A percentile compares a stretch with the other conserved stretches of the same genome.
These are phyloP conservation scores for Siniperca obscura DNA, from an alignment of 2,797 vertebrate species.

Conservation along the genomic window DNA sequence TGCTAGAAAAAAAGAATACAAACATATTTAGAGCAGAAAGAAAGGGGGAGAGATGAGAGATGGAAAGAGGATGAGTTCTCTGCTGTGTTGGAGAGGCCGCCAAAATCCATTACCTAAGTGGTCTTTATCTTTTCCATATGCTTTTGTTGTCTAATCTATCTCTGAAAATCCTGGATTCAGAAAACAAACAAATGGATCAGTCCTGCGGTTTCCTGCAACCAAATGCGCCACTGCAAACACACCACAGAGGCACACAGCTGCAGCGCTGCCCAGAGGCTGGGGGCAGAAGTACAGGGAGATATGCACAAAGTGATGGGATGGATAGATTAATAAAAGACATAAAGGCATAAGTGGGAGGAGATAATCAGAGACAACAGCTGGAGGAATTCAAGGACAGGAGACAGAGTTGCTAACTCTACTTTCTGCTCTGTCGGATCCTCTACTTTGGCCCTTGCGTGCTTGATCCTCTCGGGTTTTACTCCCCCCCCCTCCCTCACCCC, in stretches of 20 bases:
- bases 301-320: conserved; percentile 4
- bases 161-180: conserved; percentile 87
- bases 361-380: conserved; percentile 39
- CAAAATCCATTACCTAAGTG: conserved; percentile 90
- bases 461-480: conserved; percentile 78
- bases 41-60: conserved; percentile 66
- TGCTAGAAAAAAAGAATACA: conserved; percentile 60
- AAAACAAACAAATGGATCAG: conserved; percentile 88
- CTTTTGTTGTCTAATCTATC: conserved; percentile 91
- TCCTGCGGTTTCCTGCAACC: conserved; percentile 56
- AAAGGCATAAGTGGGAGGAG: conserved; percentile 11
- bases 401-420: conserved; percentile 66
- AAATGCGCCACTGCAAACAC: conserved; percentile 54
- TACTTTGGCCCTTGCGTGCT: conserved; percentile 71
- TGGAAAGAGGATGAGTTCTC: conserved; percentile 81
- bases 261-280: conserved; percentile 73
- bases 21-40: conserved; percentile 77
- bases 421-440: conserved; percentile 69
- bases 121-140: conserved; percentile 86
- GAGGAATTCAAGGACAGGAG: conserved; percentile 51
- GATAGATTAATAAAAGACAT: conserved; percentile 17
- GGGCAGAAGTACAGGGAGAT: conserved; percentile 49
- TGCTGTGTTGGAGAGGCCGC: conserved; percentile 70
- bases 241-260: conserved; percentile 25
- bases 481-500: conserved; percentile 21